A percentile compares a stretch with the other conserved stretches of the same genome.
phyloP scores from a whole-genome alignment of 2,888 invertebrate species.

The Diabrotica balteata region DNA sequence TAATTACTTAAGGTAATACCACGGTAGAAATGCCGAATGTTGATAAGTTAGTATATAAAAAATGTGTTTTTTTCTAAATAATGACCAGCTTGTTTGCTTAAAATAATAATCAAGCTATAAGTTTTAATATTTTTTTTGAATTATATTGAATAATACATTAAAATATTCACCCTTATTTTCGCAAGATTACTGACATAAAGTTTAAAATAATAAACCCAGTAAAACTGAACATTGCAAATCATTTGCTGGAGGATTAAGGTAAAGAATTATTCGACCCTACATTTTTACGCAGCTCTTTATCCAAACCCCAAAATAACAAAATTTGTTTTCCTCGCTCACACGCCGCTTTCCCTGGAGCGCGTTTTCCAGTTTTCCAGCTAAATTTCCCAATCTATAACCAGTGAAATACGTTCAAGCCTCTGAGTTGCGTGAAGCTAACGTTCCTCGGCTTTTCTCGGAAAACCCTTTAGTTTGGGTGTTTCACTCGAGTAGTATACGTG shows the following conservation, averaged over 20 bases:
- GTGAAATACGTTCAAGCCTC: conserved; percentile 12
- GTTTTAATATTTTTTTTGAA: too few species aligned
- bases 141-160: too few species aligned
- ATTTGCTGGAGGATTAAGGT: neutral
- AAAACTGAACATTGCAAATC: neutral
- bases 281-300: too few species aligned
- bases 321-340: conserved; percentile 3
- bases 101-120: too few species aligned
- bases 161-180: too few species aligned
- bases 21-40: too few species aligned
- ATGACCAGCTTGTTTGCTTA: too few species aligned
- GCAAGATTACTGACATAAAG: too few species aligned
- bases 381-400: conserved; percentile 19
- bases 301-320: neutral
- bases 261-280: too few species aligned
- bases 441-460: conserved; percentile 56
- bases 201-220: neutral
- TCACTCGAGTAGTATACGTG: conserved; percentile 43
- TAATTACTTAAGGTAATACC: too few species aligned
- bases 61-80: too few species aligned
- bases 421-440: conserved; percentile 53
- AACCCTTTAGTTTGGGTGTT: conserved; percentile 54
- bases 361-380: conserved; percentile 20
- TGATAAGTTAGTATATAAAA: too few species aligned
- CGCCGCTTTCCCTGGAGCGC: neutral